Evolutionary conservation across 2,888 invertebrate species (phyloP).

Genomic region (Leptinotarsa peninsularis): DNA sequence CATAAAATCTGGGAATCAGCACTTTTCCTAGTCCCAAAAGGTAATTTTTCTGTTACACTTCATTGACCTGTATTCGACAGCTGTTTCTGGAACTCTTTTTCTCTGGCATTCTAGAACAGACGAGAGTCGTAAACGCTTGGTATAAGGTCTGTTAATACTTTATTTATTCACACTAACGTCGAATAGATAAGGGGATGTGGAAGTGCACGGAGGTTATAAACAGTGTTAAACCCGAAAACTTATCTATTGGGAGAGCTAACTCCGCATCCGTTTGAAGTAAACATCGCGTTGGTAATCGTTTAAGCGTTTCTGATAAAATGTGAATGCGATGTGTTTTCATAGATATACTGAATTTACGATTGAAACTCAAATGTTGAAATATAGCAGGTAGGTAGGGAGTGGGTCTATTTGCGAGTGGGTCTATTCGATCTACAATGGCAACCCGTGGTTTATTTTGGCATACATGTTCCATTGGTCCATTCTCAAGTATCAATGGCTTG

Average conservation of each 20-base stretch:
- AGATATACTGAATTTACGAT: constrained; percentile 1
- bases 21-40: background rate
- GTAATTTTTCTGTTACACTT: background rate
- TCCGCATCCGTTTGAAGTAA: constrained; percentile 35
- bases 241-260: constrained; percentile 29
- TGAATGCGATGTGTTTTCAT: constrained; percentile 1
- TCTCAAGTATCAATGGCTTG: too few relatives aligned
- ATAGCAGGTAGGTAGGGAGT: too few relatives aligned
- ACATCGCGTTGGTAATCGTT: constrained; percentile 24
- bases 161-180: constrained; percentile 11
- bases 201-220: constrained; percentile 6
- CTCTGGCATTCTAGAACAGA: background rate
- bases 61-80: background rate
- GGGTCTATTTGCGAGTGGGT: too few relatives aligned
- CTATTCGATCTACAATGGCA: too few relatives aligned
- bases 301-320: constrained; percentile 37
- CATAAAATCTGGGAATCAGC: background rate
- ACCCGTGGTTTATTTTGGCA: too few relatives aligned
- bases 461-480: too few relatives aligned
- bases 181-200: constrained; percentile 21
- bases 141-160: constrained; percentile 18
- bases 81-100: background rate
- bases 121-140: constrained; percentile 6
- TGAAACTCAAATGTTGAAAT: too few relatives aligned
- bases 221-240: constrained; percentile 21